Percentiles rank a stretch among this genome's conserved stretches.
Evolutionary conservation across 2,797 vertebrate genomes (phyloP).

Genomic region (Lerista edwardsae): DNA sequence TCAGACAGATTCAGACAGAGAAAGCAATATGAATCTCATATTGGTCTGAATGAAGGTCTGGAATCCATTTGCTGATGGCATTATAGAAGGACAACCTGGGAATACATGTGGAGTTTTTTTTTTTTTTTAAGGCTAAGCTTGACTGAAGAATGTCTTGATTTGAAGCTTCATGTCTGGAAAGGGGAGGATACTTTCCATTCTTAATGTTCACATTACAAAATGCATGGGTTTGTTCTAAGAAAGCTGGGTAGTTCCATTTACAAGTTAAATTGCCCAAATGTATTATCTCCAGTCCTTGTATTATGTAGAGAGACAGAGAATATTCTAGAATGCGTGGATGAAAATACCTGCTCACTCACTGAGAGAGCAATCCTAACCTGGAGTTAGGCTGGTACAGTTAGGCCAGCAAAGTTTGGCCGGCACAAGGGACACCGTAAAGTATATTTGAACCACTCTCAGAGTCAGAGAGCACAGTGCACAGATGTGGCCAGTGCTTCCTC

Average conservation of each 20-base stretch:
- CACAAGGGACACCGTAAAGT: too few relatives aligned
- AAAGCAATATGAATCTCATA: constrained; percentile 20
- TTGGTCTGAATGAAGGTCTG: background rate
- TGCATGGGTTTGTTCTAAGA: background rate
- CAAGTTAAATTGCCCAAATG: background rate
- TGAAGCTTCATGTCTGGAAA: background rate
- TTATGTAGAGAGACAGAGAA: background rate
- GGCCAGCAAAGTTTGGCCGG: too few relatives aligned
- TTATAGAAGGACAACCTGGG: constrained; percentile 8
- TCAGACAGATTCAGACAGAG: background rate
- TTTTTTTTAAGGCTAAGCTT: background rate
- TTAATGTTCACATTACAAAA: background rate
- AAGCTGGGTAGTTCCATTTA: background rate
- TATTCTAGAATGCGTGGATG: background rate
- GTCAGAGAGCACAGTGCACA: too few relatives aligned
- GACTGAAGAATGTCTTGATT: background rate
- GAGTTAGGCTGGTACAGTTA: too few relatives aligned
- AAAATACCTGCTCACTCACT: background rate
- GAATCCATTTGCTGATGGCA: background rate
- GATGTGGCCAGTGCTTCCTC: too few relatives aligned
- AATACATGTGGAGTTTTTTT: background rate
- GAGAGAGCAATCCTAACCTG: too few relatives aligned
- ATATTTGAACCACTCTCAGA: too few relatives aligned
- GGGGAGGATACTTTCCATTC: background rate
- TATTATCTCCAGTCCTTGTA: background rate